Base-by-base conservation (phyloP, 2,113 vertebrate genomes). In the Philantomba maxwellii region DNA sequence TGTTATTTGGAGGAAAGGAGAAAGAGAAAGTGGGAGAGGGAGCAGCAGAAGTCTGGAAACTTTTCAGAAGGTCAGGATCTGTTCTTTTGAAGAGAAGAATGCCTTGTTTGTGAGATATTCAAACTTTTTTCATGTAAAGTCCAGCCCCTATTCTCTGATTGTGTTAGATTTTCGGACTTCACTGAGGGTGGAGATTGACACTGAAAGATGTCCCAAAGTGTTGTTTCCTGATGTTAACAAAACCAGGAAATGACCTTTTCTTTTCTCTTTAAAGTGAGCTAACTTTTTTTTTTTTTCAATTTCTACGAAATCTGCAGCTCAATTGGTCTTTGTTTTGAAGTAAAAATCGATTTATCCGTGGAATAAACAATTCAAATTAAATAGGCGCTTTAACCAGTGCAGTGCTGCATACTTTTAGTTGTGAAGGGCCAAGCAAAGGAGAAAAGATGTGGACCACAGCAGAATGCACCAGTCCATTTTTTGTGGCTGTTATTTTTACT, bases 191-290 rank as follows among this genome's bases (percentile, higher is more conserved):
- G 49, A 62, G 60, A 28, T n/a, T 85, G 51, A 60, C 33, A 30
- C 9, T 14, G 5, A 96, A 89, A 36, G 7, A 88, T 96, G 81
- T 73, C 84, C 43, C 87, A 25, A 57, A 94, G 85, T 45, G 73
- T 66, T 89, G n/a, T 93, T 97, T 96, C 93, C 84, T 91, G 83
- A 89, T 30, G 53, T 83, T 93, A 96, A 87, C 87, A 90, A 94
- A 93, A 96, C 81, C 95, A 98, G 94, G 95, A 98, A 97, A 49
- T 98, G 86, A 93, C 30, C 87, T 96, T 96, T 97, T 89, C n/a
- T 96, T 78, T 97, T 97, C 94, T 96, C 89, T 96, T 97, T 96
- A 94, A 97, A 94, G 47, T 93, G 85, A 39, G n/a, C 55, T 93
- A 90, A 64, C 4, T 81, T 81, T 93, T 90, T 36, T 66, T 89